phyloP scores from a whole-genome alignment of 2,113 vertebrate genomes.

The Takifugu bimaculatus region DNA sequence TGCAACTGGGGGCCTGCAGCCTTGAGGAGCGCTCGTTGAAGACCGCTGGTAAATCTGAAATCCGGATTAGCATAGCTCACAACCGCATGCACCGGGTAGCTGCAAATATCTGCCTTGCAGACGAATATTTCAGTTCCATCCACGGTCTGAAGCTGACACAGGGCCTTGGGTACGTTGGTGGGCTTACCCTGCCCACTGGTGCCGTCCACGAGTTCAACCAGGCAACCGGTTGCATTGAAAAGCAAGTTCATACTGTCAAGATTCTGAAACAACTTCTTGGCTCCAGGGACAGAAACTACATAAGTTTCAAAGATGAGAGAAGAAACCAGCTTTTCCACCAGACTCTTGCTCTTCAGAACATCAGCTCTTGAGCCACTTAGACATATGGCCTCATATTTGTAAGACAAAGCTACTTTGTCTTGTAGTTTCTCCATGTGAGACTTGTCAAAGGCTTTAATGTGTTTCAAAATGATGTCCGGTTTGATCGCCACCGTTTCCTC shows the following conservation, averaged over 20 bases:
- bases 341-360: slow-evolving; percentile 44
- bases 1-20: slow-evolving; percentile 79
- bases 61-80: slow-evolving; percentile 72
- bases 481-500: slow-evolving; percentile 59
- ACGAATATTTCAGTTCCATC: slow-evolving; percentile 72
- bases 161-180: background rate
- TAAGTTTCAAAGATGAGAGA: slow-evolving; percentile 59
- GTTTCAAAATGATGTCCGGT: slow-evolving; percentile 54
- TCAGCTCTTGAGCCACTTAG: slow-evolving; percentile 72
- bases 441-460: slow-evolving; percentile 58
- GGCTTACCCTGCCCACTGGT: background rate
- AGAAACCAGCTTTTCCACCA: slow-evolving; percentile 43
- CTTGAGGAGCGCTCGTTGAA: slow-evolving; percentile 65
- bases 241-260: slow-evolving; percentile 54
- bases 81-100: slow-evolving; percentile 70
- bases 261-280: slow-evolving; percentile 71
- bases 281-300: slow-evolving; percentile 70
- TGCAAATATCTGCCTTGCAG: slow-evolving; percentile 72
- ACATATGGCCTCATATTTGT: slow-evolving; percentile 59
- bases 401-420: slow-evolving; percentile 63
- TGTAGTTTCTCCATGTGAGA: slow-evolving; percentile 9
- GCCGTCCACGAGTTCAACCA: slow-evolving; percentile 71
- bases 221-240: slow-evolving; percentile 62
- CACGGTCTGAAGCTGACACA: slow-evolving; percentile 36
- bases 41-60: slow-evolving; percentile 64